These are phyloP conservation scores for Acyrthosiphon pisum DNA, from an alignment of 1,140 invertebrate species.

Conservation along the genomic window DNA sequence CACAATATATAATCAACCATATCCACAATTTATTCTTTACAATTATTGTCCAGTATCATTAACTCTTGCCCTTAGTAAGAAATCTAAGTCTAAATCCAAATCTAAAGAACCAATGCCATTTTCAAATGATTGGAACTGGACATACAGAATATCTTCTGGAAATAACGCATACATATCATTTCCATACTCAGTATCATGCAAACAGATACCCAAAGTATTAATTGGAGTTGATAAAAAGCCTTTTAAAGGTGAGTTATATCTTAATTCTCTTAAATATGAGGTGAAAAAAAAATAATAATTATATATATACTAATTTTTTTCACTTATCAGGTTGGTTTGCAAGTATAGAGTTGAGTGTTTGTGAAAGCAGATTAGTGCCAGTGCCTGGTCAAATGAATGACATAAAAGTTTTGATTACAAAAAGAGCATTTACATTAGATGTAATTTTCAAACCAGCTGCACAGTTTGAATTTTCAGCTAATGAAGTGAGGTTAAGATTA, in stretches of 20 bases:
- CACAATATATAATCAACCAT: slow-evolving; percentile 67
- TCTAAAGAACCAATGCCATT: slow-evolving; percentile 41
- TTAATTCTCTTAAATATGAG: neutral
- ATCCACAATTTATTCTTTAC: slow-evolving; percentile 68
- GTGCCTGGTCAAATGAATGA: slow-evolving; percentile 59
- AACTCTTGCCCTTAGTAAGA: slow-evolving; percentile 35
- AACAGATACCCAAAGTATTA: slow-evolving; percentile 35
- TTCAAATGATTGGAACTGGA: slow-evolving; percentile 59
- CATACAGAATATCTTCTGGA: slow-evolving; percentile 40
- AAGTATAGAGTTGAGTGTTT: slow-evolving; percentile 58
- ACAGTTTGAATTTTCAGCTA: slow-evolving; percentile 60
- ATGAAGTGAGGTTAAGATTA: slow-evolving; percentile 59
- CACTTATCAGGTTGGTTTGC: slow-evolving; percentile 60
- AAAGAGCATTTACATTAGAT: slow-evolving; percentile 60
- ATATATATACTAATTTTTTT: neutral
- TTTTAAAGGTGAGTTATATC: slow-evolving; percentile 38
- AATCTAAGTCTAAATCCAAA: slow-evolving; percentile 35
- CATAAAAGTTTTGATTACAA: slow-evolving; percentile 59
- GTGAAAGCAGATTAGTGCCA: slow-evolving; percentile 59
- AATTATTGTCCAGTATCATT: slow-evolving; percentile 64
- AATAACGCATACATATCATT: slow-evolving; percentile 46
- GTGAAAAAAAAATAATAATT: neutral
- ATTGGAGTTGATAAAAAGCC: slow-evolving; percentile 41
- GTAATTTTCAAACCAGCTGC: slow-evolving; percentile 60
- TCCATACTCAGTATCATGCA: slow-evolving; percentile 23